These are phyloP conservation scores for Channa argus DNA, from an alignment of 2,113 vertebrate genomes.

Conservation along the genomic window DNA sequence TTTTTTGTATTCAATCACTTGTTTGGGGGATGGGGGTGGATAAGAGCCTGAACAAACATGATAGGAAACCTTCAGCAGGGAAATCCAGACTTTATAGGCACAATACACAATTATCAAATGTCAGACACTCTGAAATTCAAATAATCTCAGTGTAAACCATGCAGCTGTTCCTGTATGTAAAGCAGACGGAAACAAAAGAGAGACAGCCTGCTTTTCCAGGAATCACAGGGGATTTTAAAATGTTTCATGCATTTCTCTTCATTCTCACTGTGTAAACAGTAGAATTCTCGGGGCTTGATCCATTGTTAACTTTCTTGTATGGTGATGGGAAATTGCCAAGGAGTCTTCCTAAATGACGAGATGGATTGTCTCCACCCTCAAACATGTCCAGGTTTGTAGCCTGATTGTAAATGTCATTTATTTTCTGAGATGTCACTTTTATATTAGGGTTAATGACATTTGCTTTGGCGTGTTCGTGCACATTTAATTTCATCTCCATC, in stretches of 20 bases:
- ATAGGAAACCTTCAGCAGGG: conserved; percentile 55
- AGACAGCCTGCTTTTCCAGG: conserved; percentile 39
- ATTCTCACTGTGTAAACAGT: conserved; percentile 64
- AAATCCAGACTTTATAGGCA: conserved; percentile 64
- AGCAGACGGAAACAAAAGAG: conserved; percentile 63
- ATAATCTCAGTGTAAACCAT: conserved; percentile 68
- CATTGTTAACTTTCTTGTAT: conserved; percentile 51
- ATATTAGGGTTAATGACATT: no score
- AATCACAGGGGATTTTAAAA: conserved; percentile 72
- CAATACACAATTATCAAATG: conserved; percentile 70
- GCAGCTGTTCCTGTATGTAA: conserved; percentile 66
- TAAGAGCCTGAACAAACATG: conserved; percentile 67
- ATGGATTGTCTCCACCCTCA: no score
- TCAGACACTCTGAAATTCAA: conserved; percentile 79
- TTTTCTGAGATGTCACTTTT: no score
- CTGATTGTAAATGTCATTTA: no score
- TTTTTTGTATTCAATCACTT: conserved; percentile 44
- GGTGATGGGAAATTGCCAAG: conserved; percentile 41
- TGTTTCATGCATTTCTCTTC: conserved; percentile 70
- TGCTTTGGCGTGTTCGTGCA: no score
- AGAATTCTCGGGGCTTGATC: conserved; percentile 44
- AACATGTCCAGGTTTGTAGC: no score
- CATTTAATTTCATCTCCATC: no score
- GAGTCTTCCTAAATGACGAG: no score
- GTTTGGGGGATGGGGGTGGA: not conserved